Evolutionary conservation across 2,113 vertebrate species (phyloP).

Genomic region (Piprites chloris): DNA sequence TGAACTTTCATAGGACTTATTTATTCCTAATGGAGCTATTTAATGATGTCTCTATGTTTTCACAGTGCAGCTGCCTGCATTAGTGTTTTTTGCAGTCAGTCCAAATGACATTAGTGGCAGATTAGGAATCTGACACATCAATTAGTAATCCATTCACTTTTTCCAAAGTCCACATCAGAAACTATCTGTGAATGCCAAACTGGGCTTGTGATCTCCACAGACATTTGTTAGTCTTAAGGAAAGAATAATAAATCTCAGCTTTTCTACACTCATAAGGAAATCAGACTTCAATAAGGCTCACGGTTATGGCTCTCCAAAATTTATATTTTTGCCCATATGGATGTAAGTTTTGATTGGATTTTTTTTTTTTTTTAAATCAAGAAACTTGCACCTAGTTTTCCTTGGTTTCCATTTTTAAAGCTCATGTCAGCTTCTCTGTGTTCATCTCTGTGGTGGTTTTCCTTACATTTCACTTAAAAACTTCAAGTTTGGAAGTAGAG

Average conservation of each 20-base stretch:
- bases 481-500: not conserved
- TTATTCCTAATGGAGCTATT: not conserved
- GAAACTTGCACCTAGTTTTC: not conserved
- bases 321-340: not conserved
- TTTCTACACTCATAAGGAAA: slow-evolving; percentile 21
- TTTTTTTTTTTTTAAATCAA: not conserved
- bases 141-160: slow-evolving; percentile 55
- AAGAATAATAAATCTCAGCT: slow-evolving; percentile 55
- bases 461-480: not conserved
- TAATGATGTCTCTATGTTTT: slow-evolving; percentile 20
- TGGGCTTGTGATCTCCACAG: slow-evolving; percentile 27
- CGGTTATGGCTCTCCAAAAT: not conserved
- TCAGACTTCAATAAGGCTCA: slow-evolving; percentile 1
- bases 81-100: slow-evolving; percentile 13
- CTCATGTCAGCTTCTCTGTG: not conserved
- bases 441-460: not conserved
- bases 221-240: slow-evolving; percentile 43
- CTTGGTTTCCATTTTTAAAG: not conserved
- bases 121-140: slow-evolving; percentile 49
- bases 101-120: slow-evolving; percentile 40
- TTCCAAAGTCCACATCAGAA: slow-evolving; percentile 58
- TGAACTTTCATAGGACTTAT: not conserved
- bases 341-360: not conserved
- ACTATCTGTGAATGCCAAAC: slow-evolving; percentile 45
- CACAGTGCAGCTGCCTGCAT: slow-evolving; percentile 9